These are phyloP conservation scores for Smutsia gigantea DNA, from an alignment of 2,797 vertebrate species.

Conservation along the genomic window DNA sequence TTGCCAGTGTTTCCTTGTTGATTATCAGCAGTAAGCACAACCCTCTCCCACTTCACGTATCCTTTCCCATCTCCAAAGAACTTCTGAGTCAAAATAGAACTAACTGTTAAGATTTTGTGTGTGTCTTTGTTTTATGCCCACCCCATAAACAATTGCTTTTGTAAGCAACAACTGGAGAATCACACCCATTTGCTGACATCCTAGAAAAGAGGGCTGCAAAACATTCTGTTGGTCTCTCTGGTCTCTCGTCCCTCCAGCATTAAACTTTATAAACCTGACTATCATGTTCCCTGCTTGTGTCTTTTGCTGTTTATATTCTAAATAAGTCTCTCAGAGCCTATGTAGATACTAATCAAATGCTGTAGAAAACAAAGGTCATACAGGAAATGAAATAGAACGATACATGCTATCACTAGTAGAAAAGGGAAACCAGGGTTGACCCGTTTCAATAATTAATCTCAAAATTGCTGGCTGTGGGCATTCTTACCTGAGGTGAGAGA, in stretches of 20 bases:
- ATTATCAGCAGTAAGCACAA: background rate
- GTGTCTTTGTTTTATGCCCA: background rate
- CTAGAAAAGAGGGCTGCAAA: background rate
- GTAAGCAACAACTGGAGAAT: background rate
- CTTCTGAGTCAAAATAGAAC: background rate
- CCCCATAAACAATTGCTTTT: background rate
- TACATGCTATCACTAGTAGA: background rate
- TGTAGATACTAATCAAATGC: background rate
- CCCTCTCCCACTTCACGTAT: background rate
- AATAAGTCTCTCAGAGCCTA: background rate
- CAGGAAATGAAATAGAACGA: constrained; percentile 1
- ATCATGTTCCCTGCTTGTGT: background rate
- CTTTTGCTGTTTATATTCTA: background rate
- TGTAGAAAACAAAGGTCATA: background rate
- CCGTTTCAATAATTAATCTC: background rate
- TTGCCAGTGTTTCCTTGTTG: background rate
- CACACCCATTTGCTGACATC: background rate
- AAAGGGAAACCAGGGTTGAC: background rate
- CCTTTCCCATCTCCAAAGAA: too few species aligned
- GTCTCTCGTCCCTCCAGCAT: background rate
- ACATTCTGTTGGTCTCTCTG: background rate
- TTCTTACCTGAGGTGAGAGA: constrained; percentile 66
- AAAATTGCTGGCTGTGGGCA: background rate
- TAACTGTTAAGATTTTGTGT: background rate
- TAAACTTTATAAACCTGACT: background rate